Conservation (phyloP, 2,888 invertebrate genomes). For the Hemicrepidius hirtus region DNA sequence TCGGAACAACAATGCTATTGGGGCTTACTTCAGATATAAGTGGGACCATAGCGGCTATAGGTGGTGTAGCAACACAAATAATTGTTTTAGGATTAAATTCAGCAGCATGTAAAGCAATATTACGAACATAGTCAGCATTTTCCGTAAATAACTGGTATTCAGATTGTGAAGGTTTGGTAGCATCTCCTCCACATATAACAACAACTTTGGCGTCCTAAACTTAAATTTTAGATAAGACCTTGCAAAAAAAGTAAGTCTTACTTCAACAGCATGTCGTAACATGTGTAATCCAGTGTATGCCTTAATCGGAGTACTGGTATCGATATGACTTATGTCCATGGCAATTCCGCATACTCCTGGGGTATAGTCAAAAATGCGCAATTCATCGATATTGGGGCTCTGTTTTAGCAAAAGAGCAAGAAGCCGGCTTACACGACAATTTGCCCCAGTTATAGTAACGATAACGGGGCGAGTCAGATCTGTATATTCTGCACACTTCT, state of each 20-base stretch:
- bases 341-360: constrained; percentile 61
- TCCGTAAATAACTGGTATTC: constrained; percentile 63
- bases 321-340: constrained; percentile 67
- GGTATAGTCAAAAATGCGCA: constrained; percentile 65
- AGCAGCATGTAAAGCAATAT: constrained; percentile 64
- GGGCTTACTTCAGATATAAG: constrained; percentile 67
- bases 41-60: constrained; percentile 68
- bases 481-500: too few species aligned
- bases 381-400: constrained; percentile 63
- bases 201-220: constrained; percentile 66
- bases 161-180: constrained; percentile 58
- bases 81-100: constrained; percentile 68
- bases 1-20: neutral
- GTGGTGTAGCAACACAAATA: constrained; percentile 67
- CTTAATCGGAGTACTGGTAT: constrained; percentile 64
- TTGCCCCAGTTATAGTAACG: constrained; percentile 55
- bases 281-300: constrained; percentile 64
- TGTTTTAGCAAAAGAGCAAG: constrained; percentile 66
- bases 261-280: constrained; percentile 64
- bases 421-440: constrained; percentile 51
- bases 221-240: neutral
- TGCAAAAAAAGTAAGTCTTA: constrained; percentile 55
- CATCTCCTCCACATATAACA: constrained; percentile 66
- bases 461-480: constrained; percentile 33
- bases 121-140: constrained; percentile 66